Evolutionary conservation across 2,113 vertebrate species (phyloP).

Genomic region (Otolemur garnettii): DNA sequence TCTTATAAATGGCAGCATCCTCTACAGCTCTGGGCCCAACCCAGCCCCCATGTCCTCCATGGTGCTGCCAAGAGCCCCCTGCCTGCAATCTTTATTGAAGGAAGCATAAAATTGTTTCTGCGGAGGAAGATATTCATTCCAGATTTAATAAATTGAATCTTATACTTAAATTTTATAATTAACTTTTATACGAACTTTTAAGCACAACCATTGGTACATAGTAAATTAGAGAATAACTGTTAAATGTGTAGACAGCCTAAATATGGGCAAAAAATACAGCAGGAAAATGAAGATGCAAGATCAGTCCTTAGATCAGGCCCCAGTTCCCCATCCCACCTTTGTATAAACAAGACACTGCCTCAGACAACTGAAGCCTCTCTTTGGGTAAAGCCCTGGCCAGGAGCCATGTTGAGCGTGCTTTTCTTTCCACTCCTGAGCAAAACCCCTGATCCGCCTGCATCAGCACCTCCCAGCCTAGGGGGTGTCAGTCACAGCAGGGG

Average conservation of each 20-base stretch:
- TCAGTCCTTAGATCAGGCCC: rapidly evolving
- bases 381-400: neutral
- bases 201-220: neutral
- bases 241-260: neutral
- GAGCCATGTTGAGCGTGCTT: rapidly evolving
- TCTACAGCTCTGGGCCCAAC: rapidly evolving
- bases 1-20: neutral
- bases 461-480: too few species aligned
- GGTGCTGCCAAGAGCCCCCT: neutral
- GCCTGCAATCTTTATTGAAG: neutral
- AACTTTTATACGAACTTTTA: neutral
- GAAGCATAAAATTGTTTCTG: neutral
- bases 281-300: rapidly evolving
- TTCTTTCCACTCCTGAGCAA: neutral
- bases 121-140: neutral
- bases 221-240: neutral
- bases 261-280: neutral
- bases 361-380: rapidly evolving
- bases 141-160: slow-evolving; percentile 3
- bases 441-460: too few species aligned
- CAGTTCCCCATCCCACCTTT: rapidly evolving
- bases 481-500: neutral
- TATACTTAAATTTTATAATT: neutral
- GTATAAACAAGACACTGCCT: rapidly evolving
- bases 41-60: rapidly evolving